Evolutionary conservation across 2,113 vertebrate genomes (phyloP).

Genomic region (Cariama cristata): DNA sequence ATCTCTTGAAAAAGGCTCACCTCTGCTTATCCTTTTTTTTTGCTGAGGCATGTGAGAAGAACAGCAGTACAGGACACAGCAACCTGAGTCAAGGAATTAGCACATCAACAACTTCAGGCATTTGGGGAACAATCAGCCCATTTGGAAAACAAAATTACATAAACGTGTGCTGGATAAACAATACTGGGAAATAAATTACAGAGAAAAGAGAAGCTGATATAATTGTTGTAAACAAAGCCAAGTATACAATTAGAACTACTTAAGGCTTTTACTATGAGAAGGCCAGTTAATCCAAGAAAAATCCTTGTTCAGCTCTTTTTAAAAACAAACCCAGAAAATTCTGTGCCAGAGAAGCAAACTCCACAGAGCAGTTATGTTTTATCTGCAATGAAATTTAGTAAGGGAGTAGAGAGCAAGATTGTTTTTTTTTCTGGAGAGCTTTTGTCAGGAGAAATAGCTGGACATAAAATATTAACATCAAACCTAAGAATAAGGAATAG

Average conservation of each 20-base stretch:
- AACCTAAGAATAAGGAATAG: neutral
- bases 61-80: neutral
- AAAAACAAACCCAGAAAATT: neutral
- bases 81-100: neutral
- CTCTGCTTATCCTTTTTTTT: neutral
- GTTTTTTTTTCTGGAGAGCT: neutral
- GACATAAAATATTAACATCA: neutral
- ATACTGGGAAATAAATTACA: constrained; percentile 31
- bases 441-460: neutral
- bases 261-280: constrained; percentile 47
- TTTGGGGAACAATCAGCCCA: neutral
- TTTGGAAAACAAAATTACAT: neutral
- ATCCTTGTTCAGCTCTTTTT: neutral
- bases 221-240: constrained; percentile 60
- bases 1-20: neutral
- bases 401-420: neutral
- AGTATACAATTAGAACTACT: constrained; percentile 57
- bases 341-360: neutral
- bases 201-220: constrained; percentile 18
- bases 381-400: neutral
- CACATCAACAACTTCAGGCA: neutral
- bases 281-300: constrained; percentile 49
- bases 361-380: neutral
- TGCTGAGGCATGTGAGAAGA: neutral
- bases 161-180: neutral